Conservation (phyloP, 2,113 vertebrate genomes). For the Acrocephalus arundinaceus region DNA sequence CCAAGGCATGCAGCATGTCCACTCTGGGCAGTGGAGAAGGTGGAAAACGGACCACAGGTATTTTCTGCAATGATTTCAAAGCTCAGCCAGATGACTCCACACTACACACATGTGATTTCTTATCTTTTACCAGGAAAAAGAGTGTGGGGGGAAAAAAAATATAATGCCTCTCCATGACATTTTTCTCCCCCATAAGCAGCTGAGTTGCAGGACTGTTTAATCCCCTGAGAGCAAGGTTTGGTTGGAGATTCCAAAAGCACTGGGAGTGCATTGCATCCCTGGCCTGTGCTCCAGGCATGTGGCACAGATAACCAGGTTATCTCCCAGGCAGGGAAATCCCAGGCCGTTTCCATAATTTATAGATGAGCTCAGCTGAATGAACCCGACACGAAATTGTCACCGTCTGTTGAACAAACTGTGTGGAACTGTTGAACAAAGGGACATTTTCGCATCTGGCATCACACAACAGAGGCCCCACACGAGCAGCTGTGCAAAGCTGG, state of each 20-base stretch:
- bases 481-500: constrained; percentile 42
- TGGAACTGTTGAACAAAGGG: constrained; percentile 58
- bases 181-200: background rate
- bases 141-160: rapidly evolving
- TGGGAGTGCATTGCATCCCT: background rate
- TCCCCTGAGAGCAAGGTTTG: background rate
- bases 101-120: background rate
- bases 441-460: constrained; percentile 45
- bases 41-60: background rate
- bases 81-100: background rate
- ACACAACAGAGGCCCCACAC: background rate
- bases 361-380: constrained; percentile 48
- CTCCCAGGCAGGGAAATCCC: constrained; percentile 52
- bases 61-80: background rate
- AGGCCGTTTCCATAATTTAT: constrained; percentile 35
- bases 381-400: constrained; percentile 32
- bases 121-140: background rate
- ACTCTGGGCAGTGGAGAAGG: background rate
- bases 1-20: background rate
- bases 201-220: background rate
- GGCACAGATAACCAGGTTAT: background rate
- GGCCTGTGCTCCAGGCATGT: background rate
- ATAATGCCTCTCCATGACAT: background rate
- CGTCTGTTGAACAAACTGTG: constrained; percentile 62
- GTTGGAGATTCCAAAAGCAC: background rate